Evolutionary conservation across 2,797 vertebrate genomes (phyloP).

Genomic region (Sebastes minor): DNA sequence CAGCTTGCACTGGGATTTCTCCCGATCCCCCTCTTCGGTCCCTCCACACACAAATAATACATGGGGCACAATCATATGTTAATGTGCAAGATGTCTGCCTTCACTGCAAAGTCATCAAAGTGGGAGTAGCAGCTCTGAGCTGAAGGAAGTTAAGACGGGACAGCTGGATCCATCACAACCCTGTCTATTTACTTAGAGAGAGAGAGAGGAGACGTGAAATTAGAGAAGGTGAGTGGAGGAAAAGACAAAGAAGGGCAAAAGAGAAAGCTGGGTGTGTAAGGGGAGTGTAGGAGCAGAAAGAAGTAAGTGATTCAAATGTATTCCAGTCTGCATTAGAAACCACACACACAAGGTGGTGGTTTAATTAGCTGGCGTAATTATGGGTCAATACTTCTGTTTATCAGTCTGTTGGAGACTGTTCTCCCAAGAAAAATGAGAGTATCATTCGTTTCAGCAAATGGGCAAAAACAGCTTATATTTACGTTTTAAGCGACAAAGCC

Average conservation of each 20-base stretch:
- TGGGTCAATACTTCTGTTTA: constrained; percentile 57
- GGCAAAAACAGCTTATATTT: not conserved
- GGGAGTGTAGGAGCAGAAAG: constrained; percentile 22
- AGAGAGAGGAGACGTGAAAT: constrained; percentile 31
- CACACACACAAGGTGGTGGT: constrained; percentile 43
- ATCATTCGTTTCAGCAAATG: not conserved
- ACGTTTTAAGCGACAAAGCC: not conserved
- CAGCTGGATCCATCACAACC: constrained; percentile 71
- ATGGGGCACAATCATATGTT: constrained; percentile 78
- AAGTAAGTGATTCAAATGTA: constrained; percentile 56
- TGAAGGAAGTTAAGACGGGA: constrained; percentile 68
- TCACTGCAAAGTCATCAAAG: constrained; percentile 77
- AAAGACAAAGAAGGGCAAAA: constrained; percentile 56
- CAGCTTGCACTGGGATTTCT: constrained; percentile 70
- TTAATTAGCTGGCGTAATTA: constrained; percentile 67
- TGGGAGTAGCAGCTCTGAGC: constrained; percentile 59
- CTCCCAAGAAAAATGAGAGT: not conserved
- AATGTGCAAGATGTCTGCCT: constrained; percentile 80
- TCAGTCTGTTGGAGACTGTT: constrained; percentile 27
- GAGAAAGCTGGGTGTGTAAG: not conserved
- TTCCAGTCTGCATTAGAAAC: constrained; percentile 52
- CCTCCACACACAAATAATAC: constrained; percentile 76
- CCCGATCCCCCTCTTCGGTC: constrained; percentile 54
- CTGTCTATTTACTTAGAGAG: constrained; percentile 61
- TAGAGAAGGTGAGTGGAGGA: constrained; percentile 38